A percentile compares a stretch with the other conserved stretches of the same genome.
phyloP scores from a whole-genome alignment of 2,888 invertebrate genomes.

The Microplitis manilae region DNA sequence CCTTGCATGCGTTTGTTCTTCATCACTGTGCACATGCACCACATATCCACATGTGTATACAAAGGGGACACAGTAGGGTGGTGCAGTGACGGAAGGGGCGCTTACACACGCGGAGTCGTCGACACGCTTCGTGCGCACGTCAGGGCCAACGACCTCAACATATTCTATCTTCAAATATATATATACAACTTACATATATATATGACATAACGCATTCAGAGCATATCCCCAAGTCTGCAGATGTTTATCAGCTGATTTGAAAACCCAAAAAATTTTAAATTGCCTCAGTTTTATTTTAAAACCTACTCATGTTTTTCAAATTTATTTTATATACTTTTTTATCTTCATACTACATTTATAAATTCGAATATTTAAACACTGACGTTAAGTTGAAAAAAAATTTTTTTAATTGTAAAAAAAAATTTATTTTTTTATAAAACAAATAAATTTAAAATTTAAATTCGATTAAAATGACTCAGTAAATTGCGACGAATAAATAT shows the following conservation, averaged over 20 bases:
- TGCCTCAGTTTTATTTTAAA: neutral
- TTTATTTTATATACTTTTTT: neutral
- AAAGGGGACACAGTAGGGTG: slow-evolving; percentile 18
- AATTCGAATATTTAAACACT: too few species aligned
- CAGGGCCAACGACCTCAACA: slow-evolving; percentile 66
- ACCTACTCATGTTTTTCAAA: neutral
- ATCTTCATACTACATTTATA: neutral
- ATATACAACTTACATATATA: slow-evolving; percentile 29
- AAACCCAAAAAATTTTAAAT: neutral
- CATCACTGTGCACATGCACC: neutral
- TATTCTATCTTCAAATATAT: slow-evolving; percentile 14
- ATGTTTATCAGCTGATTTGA: slow-evolving; percentile 1
- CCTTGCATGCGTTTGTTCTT: neutral
- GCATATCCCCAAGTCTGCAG: slow-evolving; percentile 23
- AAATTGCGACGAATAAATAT: too few species aligned
- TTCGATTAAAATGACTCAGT: too few species aligned
- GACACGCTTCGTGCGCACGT: slow-evolving; percentile 66
- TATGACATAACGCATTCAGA: slow-evolving; percentile 42
- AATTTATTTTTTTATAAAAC: too few species aligned
- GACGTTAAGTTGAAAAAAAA: too few species aligned
- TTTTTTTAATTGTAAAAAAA: too few species aligned
- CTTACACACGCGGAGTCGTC: slow-evolving; percentile 56
- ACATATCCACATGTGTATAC: slow-evolving; percentile 4
- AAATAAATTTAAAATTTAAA: too few species aligned
- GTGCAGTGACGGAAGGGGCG: slow-evolving; percentile 39